A percentile compares a stretch with the other conserved stretches of the same genome.
Conservation (phyloP, 2,888 invertebrate genomes). For the Drosophila kambysellisi region DNA sequence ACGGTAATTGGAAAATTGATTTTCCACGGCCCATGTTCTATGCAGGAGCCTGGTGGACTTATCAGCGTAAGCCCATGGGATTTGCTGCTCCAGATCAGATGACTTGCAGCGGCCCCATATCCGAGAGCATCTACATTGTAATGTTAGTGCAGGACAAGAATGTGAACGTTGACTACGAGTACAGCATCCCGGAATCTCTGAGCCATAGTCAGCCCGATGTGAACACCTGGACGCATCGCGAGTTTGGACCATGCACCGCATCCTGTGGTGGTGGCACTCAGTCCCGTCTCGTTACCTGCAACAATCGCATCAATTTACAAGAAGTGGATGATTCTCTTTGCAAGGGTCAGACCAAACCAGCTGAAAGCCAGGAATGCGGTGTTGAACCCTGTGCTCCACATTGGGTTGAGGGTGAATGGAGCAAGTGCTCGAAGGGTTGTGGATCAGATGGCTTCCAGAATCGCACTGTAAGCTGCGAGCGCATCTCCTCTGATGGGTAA, state of each 20-base stretch:
- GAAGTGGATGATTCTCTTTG: slow-evolving; percentile 92
- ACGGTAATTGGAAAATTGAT: slow-evolving; percentile 97
- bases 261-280: slow-evolving; percentile 96
- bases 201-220: slow-evolving; percentile 89
- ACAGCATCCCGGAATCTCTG: slow-evolving; percentile 92
- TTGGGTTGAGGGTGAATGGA: slow-evolving; percentile 93
- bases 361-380: slow-evolving; percentile 90
- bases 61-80: slow-evolving; percentile 92
- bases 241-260: slow-evolving; percentile 92
- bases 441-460: slow-evolving; percentile 91
- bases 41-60: slow-evolving; percentile 94
- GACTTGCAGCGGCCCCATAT: slow-evolving; percentile 94
- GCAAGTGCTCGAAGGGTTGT: slow-evolving; percentile 92
- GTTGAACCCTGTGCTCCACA: slow-evolving; percentile 91
- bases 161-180: slow-evolving; percentile 95
- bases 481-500: slow-evolving; percentile 90
- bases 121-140: slow-evolving; percentile 94
- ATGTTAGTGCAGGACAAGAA: slow-evolving; percentile 93
- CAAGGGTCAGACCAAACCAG: slow-evolving; percentile 91
- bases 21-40: slow-evolving; percentile 92
- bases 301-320: slow-evolving; percentile 90
- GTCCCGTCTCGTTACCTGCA: slow-evolving; percentile 92
- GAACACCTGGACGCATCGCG: slow-evolving; percentile 91
- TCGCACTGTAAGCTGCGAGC: slow-evolving; percentile 92
- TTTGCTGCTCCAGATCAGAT: slow-evolving; percentile 94